Evolutionary conservation across 2,797 vertebrate genomes (phyloP), one percentile per base, ranked within the genome.

Genomic region (Aselliscus stoliczkanus): DNA sequence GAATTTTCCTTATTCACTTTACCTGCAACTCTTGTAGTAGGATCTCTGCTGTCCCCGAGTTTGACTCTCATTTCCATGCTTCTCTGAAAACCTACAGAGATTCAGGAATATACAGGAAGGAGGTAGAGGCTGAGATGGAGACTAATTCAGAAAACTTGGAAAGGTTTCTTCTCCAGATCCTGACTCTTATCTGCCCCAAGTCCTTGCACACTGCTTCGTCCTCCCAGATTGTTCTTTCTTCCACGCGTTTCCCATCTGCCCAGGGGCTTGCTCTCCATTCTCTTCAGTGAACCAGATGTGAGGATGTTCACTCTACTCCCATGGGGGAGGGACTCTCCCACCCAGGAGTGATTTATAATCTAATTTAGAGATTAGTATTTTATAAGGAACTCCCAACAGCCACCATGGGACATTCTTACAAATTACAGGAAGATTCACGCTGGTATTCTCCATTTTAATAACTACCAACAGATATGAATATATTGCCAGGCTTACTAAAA

Each of bases 381-480:
- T 79, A 90, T 70, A 84, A 95, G 72, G 90, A 82, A 37, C 65
- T 84, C 47, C 5, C 11, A 79, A 70, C 4, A 81, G 47, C 44
- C 52, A 67, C 44, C 21, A 82, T 50, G 27, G 76, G 83, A 39
- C 58, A 34, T 92, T 90, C 85, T 92, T 75, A 77, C 72, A 90
- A 92, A 85, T 92, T 72, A 80, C 34, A 73, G 52, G 47, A 90
- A 44, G 29, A 83, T 58, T 73, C 31, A 34, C 31, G 37, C n/a
- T 83, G 73, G 88, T 39, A 65, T 52, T 37, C 52, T n/a, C 37
- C 39, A 72, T 62, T 95, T 96, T 86, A 83, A 93, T 82, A 93
- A 76, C 79, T 37, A 90, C 34, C 54, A 76, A 34, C 7, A 76
- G 25, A 64, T 44, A 79, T 3, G 21, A 39, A 58, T 25, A 60